Conservation (phyloP, 2,113 vertebrate genomes). For the Heterocephalus glaber region DNA sequence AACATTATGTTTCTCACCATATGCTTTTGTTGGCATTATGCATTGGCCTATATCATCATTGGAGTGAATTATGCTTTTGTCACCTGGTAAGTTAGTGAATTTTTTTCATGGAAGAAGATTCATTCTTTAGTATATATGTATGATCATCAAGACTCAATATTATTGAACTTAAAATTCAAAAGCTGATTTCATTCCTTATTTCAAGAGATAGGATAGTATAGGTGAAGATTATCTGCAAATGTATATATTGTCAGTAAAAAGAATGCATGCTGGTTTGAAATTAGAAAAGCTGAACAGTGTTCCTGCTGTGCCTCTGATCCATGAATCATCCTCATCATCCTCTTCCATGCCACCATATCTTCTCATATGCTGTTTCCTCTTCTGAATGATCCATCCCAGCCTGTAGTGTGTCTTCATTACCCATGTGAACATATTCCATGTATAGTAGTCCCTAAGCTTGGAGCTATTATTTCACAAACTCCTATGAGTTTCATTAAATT, state of each 20-base stretch:
- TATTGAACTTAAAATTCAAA: conserved; percentile 31
- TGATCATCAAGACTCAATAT: not conserved
- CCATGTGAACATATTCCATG: not conserved
- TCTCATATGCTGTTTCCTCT: not conserved
- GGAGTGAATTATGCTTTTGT: conserved; percentile 88
- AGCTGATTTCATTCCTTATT: conserved; percentile 15
- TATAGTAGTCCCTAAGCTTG: not conserved
- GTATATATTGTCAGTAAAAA: not conserved
- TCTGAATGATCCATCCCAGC: not conserved
- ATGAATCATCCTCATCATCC: not conserved
- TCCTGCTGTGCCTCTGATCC: not conserved
- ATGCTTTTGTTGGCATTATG: conserved; percentile 96
- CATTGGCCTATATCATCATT: conserved; percentile 87
- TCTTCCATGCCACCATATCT: not conserved
- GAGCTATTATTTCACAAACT: not conserved
- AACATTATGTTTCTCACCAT: conserved; percentile 94
- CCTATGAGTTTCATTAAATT: not conserved
- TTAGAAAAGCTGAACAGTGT: not conserved
- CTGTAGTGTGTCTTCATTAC: not conserved
- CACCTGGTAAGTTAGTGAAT: conserved; percentile 89
- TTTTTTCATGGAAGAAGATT: not conserved
- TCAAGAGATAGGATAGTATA: not conserved
- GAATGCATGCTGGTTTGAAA: not conserved
- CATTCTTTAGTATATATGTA: not conserved
- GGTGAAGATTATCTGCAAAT: not conserved